Evolutionary conservation across 2,888 invertebrate species (phyloP), one percentile per base, ranked within the genome.

Genomic region (Drosophila prostipennis): DNA sequence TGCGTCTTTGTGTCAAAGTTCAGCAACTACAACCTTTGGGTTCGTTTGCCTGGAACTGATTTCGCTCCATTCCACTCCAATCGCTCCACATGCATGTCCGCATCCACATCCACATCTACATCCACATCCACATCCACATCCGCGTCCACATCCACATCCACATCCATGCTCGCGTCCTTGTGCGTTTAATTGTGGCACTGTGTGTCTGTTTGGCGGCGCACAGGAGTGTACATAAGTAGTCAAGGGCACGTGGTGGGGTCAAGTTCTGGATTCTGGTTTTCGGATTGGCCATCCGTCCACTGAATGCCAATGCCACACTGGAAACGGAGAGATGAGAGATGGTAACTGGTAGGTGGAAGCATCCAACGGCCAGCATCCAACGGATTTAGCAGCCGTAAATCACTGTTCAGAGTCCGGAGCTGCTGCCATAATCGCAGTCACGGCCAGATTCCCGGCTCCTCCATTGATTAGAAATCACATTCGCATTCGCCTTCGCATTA

Each of bases 311-410:
- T 64, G 56, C 29, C 59, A n/a, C 29, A 29, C 13, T 7, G 23
- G 13, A 4, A n/a, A n/a, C n/a, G n/a, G 39, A 0, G 8, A n/a
- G 1, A 1, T 37, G 39, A 0, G 8, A n/a, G 1, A 1, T 37
- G 37, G 13, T 2, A 26, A 26, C 26, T 26, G 26, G 19, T 19
- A 19, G 19, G 19, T 19, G 19, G 26, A 26, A 4, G 10, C 16
- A 29, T 23, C 29, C 58, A 36, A 52, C 70, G 40, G 45, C n/a
- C n/a, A 4, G 10, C 16, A 29, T 23, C 29, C 58, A 36, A 52
- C 70, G 40, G 45, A 45, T 71, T 70, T 61, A 45, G 72, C 61
- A 40, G 29, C 63, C 23, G 72, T 71, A 71, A 71, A 71, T 71
- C 70, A 71, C 51, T 29, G 29, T 14, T 10, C 8, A 34, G 26